Percentiles rank a stretch among this genome's conserved stretches.
Evolutionary conservation across 2,113 vertebrate species (phyloP).

Genomic region (Rhadina sibilatrix): DNA sequence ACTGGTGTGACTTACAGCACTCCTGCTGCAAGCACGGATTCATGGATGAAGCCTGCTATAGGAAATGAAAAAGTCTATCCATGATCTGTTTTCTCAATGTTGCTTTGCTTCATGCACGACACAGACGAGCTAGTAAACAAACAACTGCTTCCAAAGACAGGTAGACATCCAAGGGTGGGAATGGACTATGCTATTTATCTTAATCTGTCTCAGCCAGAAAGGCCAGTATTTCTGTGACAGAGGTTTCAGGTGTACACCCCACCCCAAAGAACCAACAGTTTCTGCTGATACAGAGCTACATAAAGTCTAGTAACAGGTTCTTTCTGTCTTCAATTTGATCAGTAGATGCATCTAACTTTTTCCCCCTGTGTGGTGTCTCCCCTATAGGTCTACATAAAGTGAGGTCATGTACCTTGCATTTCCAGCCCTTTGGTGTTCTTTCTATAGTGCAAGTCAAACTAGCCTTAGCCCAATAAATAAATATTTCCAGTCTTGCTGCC

Average conservation of each 20-base stretch:
- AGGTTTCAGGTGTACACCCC: background rate
- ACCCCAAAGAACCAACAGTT: background rate
- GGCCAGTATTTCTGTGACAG: background rate
- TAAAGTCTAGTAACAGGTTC: background rate
- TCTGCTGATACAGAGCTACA: background rate
- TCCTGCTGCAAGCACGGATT: background rate
- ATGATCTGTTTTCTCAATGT: background rate
- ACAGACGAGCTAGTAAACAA: background rate
- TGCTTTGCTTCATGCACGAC: background rate
- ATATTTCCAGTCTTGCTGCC: background rate
- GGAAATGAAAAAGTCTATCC: background rate
- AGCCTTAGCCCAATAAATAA: background rate
- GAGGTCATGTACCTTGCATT: background rate
- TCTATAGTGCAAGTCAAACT: background rate
- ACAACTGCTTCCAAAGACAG: background rate
- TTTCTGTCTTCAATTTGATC: background rate
- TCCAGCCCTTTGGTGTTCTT: background rate
- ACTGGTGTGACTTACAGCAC: background rate
- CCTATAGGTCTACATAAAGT: background rate
- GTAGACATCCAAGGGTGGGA: background rate
- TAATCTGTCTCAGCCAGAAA: background rate
- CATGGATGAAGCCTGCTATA: background rate
- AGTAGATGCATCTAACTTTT: background rate
- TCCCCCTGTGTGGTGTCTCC: background rate
- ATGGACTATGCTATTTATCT: background rate